Evolutionary conservation across 1,140 invertebrate genomes (phyloP), one percentile per base, ranked within the genome.

Genomic region (Rhopalosiphum maidis): DNA sequence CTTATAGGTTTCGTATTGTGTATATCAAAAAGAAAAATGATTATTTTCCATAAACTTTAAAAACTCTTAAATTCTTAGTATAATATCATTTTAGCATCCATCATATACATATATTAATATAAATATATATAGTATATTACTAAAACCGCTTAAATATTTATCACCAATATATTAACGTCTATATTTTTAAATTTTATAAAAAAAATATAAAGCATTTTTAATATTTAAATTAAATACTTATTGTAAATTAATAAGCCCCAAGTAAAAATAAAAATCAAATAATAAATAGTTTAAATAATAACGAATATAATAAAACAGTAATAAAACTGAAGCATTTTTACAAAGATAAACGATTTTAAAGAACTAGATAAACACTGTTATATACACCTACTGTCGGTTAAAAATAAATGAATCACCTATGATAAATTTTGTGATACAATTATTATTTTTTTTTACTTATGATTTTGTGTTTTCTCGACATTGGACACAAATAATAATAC

Each of bases 401-500:
- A 30, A 37, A 85, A 85, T 30, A 43, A 85, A 85, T 85, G 25
- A 85, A 43, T 85, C 41, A 25, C 83, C 37, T 37, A 8, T 41
- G 8, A 85, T 85, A 37, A 85, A 43, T 85, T 9, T 85, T 25
- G n/a, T 35, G n/a, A 77, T 18, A 85, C 83, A 8, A 51, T 51
- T 54, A n/a, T 88, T 77, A 2, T 77, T 30, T 22, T 85, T 88
- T 88, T 51, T 88, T 35, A 46, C 43, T 90, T 21, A 21, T n/a
- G 23, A 0, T 46, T 30, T 41, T 23, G 46, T 48, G 43, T 85
- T 85, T 85, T 83, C 91, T 55, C 4, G 46, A 92, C 82, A n/a
- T 90, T 90, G 15, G 15, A 91, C 25, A 41, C 55, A 68, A 43
- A 90, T 5, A 82, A 91, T 91, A 91, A 77, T 77, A 77, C 30